Evolutionary conservation across 2,797 vertebrate species (phyloP).

Genomic region (Pterois miles): DNA sequence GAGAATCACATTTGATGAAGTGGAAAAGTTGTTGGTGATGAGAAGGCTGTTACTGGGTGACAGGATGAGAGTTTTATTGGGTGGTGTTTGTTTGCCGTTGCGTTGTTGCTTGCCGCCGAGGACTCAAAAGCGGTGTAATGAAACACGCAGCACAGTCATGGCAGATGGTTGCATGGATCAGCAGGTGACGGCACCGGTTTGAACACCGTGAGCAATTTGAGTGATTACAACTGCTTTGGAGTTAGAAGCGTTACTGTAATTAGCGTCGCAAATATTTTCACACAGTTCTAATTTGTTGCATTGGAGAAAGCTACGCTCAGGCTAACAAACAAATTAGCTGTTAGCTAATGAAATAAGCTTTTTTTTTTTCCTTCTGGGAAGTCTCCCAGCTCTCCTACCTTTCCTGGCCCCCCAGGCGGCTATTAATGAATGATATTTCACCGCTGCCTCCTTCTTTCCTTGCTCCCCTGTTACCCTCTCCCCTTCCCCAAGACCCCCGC

Average conservation of each 20-base stretch:
- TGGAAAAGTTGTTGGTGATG: conserved; percentile 3
- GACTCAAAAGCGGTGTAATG: not conserved
- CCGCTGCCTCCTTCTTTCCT: conserved; percentile 1
- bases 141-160: not conserved
- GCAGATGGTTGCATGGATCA: conserved; percentile 16
- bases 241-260: conserved; percentile 16
- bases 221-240: not conserved
- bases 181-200: not conserved
- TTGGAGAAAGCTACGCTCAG: conserved; percentile 4
- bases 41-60: conserved; percentile 10
- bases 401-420: not conserved
- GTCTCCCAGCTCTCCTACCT: not conserved
- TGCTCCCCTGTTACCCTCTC: conserved; percentile 39
- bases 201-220: conserved; percentile 6
- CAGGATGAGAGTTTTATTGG: conserved; percentile 1
- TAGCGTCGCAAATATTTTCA: conserved; percentile 23
- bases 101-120: not conserved
- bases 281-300: conserved; percentile 36
- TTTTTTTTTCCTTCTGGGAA: not conserved
- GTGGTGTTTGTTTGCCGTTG: not conserved
- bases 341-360: not conserved
- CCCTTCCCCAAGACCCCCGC: conserved; percentile 19
- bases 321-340: conserved; percentile 31
- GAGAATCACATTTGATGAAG: conserved; percentile 43
- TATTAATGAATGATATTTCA: conserved; percentile 48